Evolutionary conservation across 92 coral and sea anemone genomes (phyloP), one percentile per base, ranked within the genome.

Genomic region (Porites lobata): DNA sequence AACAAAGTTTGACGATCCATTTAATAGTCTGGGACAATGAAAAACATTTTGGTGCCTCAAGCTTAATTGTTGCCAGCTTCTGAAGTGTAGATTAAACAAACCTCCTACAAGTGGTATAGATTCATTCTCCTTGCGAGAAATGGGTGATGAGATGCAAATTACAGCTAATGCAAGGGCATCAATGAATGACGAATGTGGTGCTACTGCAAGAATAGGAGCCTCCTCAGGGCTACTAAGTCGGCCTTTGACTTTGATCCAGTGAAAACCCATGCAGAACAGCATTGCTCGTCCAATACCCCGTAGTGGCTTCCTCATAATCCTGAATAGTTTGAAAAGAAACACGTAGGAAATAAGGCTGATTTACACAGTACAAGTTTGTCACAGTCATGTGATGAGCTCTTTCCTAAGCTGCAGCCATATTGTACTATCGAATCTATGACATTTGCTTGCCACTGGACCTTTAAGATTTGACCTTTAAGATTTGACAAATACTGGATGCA

Each of bases 201-300:
- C 97, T 4, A 82, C 76, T 6, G 88, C 92, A n/a, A 94, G 75
- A 69, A 94, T 86, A 9, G 94, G 90, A 7, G 97, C 97, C 68
- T 94, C 97, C 72, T 83, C 97, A 79, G 95, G 87, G 22, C 85
- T 83, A 74, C 91, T 71, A 17, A 94, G 85, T 76, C 74, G 87
- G 84, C 97, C 97, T 81, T 83, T 92, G 2, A 94, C 95, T 82
- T 92, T 92, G 19, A 94, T 91, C 97, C 97, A 94, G 63, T 94
- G 97, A 56, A 92, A 94, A 29, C 97, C 97, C 81, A 92, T 83
- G 66, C 91, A 74, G 89, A 94, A 94, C 72, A 94, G 80, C 69
- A 90, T 82, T n/a, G 90, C 97, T 15, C 97, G 85, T 8, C 80
- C 97, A 94, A 92, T 89, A 11, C 87, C 64, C 14, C 87, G 82